These are phyloP conservation scores for Hypanus sabinus DNA, from an alignment of 2,113 vertebrate genomes.

Conservation along the genomic window DNA sequence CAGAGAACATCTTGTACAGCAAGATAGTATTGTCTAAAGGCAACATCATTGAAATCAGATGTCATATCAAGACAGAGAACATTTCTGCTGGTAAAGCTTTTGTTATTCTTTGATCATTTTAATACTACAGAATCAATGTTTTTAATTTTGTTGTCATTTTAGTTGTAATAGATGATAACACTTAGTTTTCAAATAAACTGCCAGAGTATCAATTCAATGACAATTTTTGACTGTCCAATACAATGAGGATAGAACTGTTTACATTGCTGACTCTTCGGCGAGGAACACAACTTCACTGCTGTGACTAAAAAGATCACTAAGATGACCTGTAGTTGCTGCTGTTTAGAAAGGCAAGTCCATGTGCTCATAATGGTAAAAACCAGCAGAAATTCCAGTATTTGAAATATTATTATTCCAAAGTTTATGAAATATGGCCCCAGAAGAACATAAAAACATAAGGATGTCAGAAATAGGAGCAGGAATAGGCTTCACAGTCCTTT, in stretches of 20 bases:
- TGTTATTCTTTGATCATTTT: neutral
- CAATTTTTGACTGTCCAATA: neutral
- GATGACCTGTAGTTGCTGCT: neutral
- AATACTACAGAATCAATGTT: neutral
- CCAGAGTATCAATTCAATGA: neutral
- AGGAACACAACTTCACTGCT: neutral
- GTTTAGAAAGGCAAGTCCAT: neutral
- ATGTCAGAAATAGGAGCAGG: too few species aligned
- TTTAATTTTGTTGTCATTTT: neutral
- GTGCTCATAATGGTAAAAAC: neutral
- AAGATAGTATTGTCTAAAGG: neutral
- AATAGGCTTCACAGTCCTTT: too few species aligned
- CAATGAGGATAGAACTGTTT: neutral
- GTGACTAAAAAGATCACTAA: neutral
- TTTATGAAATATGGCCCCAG: neutral
- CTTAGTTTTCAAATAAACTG: neutral
- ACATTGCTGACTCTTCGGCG: neutral
- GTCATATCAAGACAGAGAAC: neutral
- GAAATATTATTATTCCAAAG: neutral
- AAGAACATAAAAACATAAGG: too few species aligned
- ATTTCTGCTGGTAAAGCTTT: neutral
- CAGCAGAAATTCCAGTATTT: neutral
- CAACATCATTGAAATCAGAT: neutral
- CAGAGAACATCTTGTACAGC: neutral
- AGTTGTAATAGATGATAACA: neutral